phyloP scores from a whole-genome alignment of 2,113 vertebrate species.

The human region GRCh38 chr2:111782501-111783000 shows the following conservation, averaged over 20 bases:
- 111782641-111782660: neutral
- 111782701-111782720: neutral
- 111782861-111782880: neutral
- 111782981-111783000: conserved; percentile 38
- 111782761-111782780: neutral
- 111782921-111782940: neutral
- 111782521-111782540: neutral
- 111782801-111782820: neutral
- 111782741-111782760: neutral
- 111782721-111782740: neutral
- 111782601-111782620: neutral
- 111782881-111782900: neutral
- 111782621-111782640: neutral
- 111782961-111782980: neutral
- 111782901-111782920: neutral
- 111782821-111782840: neutral
- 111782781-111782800: neutral
- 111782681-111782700: neutral
- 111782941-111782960: neutral
- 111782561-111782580: neutral
- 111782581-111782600: neutral
- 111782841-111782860: neutral
- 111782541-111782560: neutral
- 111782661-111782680: neutral
- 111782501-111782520: conserved; percentile 89